Evolutionary conservation across 2,888 invertebrate species (phyloP).

Genomic region (Miltochrista miniata): DNA sequence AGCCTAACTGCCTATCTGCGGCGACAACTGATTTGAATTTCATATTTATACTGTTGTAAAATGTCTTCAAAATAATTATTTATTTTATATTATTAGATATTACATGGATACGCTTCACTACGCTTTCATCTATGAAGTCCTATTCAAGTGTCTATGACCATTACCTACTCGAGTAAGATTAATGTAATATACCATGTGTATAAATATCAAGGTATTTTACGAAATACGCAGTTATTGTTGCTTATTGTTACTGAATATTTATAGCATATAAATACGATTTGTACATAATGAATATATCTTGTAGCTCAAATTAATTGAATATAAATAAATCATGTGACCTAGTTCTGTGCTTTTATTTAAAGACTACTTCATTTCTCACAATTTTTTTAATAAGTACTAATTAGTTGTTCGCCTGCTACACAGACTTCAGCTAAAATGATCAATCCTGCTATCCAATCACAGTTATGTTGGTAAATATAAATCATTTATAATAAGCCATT

Average conservation of each 20-base stretch:
- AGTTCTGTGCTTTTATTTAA: conserved; percentile 5
- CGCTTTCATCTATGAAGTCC: background rate
- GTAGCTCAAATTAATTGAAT: conserved; percentile 74
- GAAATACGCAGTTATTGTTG: conserved; percentile 68
- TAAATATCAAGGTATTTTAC: conserved; percentile 26
- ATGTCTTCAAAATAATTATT: background rate
- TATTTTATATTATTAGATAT: too few species aligned
- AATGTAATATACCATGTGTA: conserved; percentile 30
- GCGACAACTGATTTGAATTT: too few species aligned
- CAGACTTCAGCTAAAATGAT: too few species aligned
- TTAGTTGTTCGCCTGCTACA: too few species aligned
- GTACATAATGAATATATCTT: conserved; percentile 72
- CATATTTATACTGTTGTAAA: too few species aligned
- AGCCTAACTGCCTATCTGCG: too few species aligned
- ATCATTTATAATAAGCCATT: too few species aligned
- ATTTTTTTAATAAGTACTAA: too few species aligned
- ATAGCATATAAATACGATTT: conserved; percentile 62
- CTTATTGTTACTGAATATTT: conserved; percentile 75
- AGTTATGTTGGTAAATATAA: too few species aligned
- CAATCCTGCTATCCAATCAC: too few species aligned
- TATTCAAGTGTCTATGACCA: background rate
- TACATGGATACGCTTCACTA: too few species aligned
- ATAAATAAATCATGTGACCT: conserved; percentile 68
- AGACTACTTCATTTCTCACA: too few species aligned
- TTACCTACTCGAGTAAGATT: conserved; percentile 5